A percentile compares a stretch with the other conserved stretches of the same genome.
Conservation (phyloP, 2,113 vertebrate species). For the Lucifuga dentata region DNA sequence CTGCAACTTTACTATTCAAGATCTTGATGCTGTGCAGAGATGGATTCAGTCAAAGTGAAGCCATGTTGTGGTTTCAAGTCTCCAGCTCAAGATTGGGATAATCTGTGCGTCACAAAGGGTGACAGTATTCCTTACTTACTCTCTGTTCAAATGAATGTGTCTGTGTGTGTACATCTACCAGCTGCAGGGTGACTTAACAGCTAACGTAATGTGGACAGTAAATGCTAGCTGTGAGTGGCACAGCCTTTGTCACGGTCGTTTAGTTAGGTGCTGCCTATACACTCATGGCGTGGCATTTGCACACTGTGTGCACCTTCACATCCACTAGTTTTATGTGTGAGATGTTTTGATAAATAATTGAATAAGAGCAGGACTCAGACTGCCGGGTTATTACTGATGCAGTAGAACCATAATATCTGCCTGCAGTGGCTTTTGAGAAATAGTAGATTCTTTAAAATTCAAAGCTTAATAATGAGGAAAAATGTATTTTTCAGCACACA, state of each 20-base stretch:
- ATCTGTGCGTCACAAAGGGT: slow-evolving; percentile 64
- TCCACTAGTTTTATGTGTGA: slow-evolving; percentile 7
- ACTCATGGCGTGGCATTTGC: slow-evolving; percentile 1
- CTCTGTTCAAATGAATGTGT: slow-evolving; percentile 8
- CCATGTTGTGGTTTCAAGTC: slow-evolving; percentile 62
- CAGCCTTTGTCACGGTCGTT: slow-evolving; percentile 16
- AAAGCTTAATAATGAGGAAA: slow-evolving; percentile 12
- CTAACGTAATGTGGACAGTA: slow-evolving; percentile 4
- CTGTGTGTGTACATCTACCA: neutral
- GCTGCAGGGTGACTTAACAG: slow-evolving; percentile 4
- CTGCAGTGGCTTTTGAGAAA: slow-evolving; percentile 31
- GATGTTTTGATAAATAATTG: slow-evolving; percentile 49
- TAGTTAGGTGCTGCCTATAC: neutral
- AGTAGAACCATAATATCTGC: slow-evolving; percentile 42
- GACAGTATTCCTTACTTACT: slow-evolving; percentile 45
- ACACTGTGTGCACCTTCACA: slow-evolving; percentile 8
- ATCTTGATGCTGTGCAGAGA: slow-evolving; percentile 50
- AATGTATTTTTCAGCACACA: slow-evolving; percentile 9
- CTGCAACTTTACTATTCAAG: slow-evolving; percentile 52
- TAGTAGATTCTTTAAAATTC: slow-evolving; percentile 29
- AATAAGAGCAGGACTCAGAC: slow-evolving; percentile 26
- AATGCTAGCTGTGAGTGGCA: slow-evolving; percentile 3
- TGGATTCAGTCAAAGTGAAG: slow-evolving; percentile 65
- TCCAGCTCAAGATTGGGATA: slow-evolving; percentile 65
- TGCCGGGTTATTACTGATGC: slow-evolving; percentile 26